A percentile compares a stretch with the other conserved stretches of the same genome.
These are phyloP conservation scores for Trichoplusia ni DNA, from an alignment of 1,140 invertebrate genomes.

Conservation along the genomic window DNA sequence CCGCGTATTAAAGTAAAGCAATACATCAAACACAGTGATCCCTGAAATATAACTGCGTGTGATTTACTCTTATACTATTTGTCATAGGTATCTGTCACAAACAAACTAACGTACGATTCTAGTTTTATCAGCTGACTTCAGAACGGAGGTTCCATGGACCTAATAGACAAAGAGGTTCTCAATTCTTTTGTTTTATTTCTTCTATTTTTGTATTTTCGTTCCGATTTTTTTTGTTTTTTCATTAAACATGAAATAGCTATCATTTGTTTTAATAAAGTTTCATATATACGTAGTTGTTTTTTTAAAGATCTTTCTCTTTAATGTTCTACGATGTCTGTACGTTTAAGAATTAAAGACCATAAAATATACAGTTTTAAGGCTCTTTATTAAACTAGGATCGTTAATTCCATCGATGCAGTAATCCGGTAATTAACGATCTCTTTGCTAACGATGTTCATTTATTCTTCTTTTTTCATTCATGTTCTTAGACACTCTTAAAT, in stretches of 20 bases:
- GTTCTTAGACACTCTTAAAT: constrained; percentile 15
- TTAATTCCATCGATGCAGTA: constrained; percentile 1
- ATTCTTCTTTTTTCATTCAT: constrained; percentile 25
- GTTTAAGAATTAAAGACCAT: no score
- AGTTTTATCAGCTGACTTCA: background rate
- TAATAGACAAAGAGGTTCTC: no score
- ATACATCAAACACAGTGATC: constrained; percentile 30
- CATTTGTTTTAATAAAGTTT: no score
- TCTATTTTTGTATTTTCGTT: no score
- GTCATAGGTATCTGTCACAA: constrained; percentile 35
- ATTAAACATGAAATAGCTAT: no score
- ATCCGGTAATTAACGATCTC: constrained; percentile 30
- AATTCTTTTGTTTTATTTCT: no score
- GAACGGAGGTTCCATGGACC: no score
- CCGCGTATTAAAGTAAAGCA: constrained; percentile 28
- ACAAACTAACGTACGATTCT: constrained; percentile 10
- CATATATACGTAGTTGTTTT: no score
- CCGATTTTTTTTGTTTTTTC: no score
- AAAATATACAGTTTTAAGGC: background rate
- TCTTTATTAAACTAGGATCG: background rate
- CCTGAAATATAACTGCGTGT: constrained; percentile 31
- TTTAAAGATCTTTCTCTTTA: no score
- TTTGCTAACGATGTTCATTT: constrained; percentile 29
- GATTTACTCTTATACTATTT: constrained; percentile 34
- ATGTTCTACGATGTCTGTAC: no score